Percentiles rank a stretch among this genome's conserved stretches.
These are phyloP conservation scores for Corapipo altera DNA, from an alignment of 2,113 vertebrate species.

Conservation along the genomic window DNA sequence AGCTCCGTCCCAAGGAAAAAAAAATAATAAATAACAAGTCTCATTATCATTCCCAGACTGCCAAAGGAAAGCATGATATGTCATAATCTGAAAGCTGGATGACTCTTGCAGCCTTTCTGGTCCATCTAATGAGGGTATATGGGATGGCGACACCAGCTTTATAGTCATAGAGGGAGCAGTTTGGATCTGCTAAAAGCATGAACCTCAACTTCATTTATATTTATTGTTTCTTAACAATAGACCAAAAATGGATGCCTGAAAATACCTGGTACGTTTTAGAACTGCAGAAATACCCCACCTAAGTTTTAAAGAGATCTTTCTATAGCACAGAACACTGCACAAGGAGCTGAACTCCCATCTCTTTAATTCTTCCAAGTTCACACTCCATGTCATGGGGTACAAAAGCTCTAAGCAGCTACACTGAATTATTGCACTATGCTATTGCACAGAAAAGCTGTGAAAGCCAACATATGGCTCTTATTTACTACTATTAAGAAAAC, in stretches of 20 bases:
- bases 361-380: neutral
- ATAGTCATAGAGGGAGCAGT: neutral
- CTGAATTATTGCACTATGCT: neutral
- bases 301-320: neutral
- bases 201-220: neutral
- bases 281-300: neutral
- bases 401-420: neutral
- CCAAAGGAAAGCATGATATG: neutral
- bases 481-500: neutral
- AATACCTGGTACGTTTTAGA: neutral
- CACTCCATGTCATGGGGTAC: rapidly evolving
- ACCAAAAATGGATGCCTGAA: neutral
- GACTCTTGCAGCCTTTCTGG: neutral
- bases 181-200: neutral
- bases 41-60: neutral
- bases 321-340: rapidly evolving
- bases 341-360: neutral
- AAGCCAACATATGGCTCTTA: neutral
- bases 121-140: neutral
- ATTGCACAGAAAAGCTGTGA: neutral
- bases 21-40: neutral
- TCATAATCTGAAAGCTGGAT: neutral
- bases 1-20: neutral
- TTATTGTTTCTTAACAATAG: neutral
- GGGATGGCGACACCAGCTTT: neutral